Base-by-base conservation (phyloP, 2,113 vertebrate genomes). In the Myxocyprinus asiaticus region DNA sequence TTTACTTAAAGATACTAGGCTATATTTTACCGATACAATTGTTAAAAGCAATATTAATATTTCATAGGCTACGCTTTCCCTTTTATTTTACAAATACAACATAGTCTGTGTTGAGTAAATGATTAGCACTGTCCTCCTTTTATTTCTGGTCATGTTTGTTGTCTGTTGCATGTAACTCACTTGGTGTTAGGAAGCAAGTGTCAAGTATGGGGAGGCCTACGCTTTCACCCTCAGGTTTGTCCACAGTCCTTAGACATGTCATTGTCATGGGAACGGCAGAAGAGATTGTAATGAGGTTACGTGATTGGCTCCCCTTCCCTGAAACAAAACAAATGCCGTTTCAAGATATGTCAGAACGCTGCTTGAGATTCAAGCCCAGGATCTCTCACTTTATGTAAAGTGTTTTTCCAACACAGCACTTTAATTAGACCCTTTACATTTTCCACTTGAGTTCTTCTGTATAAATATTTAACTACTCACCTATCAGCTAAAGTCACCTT, bases 171-270 rank as follows among this genome's bases (percentile, higher is more conserved):
- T 58, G 22, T 74, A n/a, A 62, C 11, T 14, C 14, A 8, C 58
- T n/a, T 33, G 45, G 6, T 47, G n/a, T 47, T 42, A 72, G 69
- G 55, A 72, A 72, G 69, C 55, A 72, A 72, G 15, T 15, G 10
- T 63, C 44, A 71, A 56, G 68, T 63, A 33, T 74, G 11, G 33
- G 15, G 7, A 63, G 72, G 72, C 72, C 58, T 59, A 75, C 45
- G 59, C 59, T 63, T 33, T 33, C 22, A 33, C 22, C 22, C 22
- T 33, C 22, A 33, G n/a, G n/a, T n/a, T n/a, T n/a, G n/a, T n/a
- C n/a, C n/a, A n/a, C n/a, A n/a, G n/a, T n/a, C n/a, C n/a, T n/a
- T n/a, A n/a, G n/a, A n/a, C n/a, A n/a, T n/a, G n/a, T n/a, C n/a
- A 63, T 63, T 7, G 12, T 51, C 72, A 63, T 75, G 59, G 72